Evolutionary conservation across 2,113 vertebrate species (phyloP).

Genomic region (Agapornis roseicollis): DNA sequence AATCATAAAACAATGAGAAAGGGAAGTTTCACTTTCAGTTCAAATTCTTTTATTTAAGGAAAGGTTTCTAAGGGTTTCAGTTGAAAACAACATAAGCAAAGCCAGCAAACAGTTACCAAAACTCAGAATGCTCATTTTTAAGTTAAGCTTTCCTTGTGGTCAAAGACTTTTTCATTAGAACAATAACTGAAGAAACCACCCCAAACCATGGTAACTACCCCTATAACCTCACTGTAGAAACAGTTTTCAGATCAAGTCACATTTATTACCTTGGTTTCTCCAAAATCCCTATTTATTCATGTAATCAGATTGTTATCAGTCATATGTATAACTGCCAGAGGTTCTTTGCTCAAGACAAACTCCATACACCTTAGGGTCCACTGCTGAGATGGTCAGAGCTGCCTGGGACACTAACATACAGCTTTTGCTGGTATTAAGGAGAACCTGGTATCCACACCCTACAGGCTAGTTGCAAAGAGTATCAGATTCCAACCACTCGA

Average conservation of each 20-base stretch:
- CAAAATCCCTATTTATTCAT: background rate
- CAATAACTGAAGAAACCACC: background rate
- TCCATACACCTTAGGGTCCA: background rate
- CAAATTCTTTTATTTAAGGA: background rate
- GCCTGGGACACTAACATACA: fast-evolving
- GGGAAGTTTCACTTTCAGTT: background rate
- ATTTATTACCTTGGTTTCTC: background rate
- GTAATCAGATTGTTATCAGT: background rate
- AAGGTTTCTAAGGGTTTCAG: background rate
- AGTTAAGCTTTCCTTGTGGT: background rate
- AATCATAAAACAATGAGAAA: background rate
- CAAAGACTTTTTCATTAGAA: background rate
- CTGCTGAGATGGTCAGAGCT: background rate
- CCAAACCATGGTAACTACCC: background rate
- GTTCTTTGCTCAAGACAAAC: background rate
- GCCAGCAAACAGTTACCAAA: background rate
- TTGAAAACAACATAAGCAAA: background rate
- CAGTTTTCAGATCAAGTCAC: background rate
- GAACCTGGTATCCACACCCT: background rate
- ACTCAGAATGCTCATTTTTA: background rate
- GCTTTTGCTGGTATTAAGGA: background rate
- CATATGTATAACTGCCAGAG: background rate
- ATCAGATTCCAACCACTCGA: background rate
- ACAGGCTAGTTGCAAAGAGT: background rate
- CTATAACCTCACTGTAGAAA: background rate